Percentiles rank a stretch among this genome's conserved stretches.
phyloP scores from a whole-genome alignment of 2,888 invertebrate genomes.

The Drosophila fulvimacula region DNA sequence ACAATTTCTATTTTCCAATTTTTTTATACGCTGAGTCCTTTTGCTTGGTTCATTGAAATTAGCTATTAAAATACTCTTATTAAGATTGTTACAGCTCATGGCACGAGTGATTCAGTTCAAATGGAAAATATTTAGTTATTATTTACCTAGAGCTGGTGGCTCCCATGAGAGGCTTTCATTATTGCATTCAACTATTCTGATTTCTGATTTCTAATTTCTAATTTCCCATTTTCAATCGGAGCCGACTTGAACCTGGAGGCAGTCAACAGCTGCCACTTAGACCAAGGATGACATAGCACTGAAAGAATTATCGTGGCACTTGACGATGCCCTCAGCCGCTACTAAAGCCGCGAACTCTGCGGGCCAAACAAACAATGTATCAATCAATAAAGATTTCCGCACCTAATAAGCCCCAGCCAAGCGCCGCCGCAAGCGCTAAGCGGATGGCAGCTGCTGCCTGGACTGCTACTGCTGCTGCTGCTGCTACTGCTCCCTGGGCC shows the following conservation, averaged over 20 bases:
- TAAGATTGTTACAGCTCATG: too few relatives aligned
- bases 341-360: constrained; percentile 40
- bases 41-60: not conserved
- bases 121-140: not conserved
- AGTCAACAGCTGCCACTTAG: constrained; percentile 45
- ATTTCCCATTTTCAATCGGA: not conserved
- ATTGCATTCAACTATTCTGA: not conserved
- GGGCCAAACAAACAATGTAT: constrained; percentile 78
- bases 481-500: constrained; percentile 12
- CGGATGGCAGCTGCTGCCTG: constrained; percentile 12
- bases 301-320: constrained; percentile 70
- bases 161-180: not conserved
- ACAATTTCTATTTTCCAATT: too few relatives aligned
- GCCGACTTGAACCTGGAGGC: constrained; percentile 6
- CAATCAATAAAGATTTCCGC: constrained; percentile 82
- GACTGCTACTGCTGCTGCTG: not conserved
- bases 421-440: constrained; percentile 22
- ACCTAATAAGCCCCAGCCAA: constrained; percentile 77
- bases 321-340: constrained; percentile 19
- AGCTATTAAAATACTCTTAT: not conserved
- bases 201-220: not conserved
- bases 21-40: too few relatives aligned
- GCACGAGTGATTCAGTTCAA: not conserved
- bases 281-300: constrained; percentile 51
- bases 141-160: not conserved